Evolutionary conservation across 2,797 vertebrate species (phyloP), one percentile per base, ranked within the genome.

Genomic region (Neostethus bicornis): DNA sequence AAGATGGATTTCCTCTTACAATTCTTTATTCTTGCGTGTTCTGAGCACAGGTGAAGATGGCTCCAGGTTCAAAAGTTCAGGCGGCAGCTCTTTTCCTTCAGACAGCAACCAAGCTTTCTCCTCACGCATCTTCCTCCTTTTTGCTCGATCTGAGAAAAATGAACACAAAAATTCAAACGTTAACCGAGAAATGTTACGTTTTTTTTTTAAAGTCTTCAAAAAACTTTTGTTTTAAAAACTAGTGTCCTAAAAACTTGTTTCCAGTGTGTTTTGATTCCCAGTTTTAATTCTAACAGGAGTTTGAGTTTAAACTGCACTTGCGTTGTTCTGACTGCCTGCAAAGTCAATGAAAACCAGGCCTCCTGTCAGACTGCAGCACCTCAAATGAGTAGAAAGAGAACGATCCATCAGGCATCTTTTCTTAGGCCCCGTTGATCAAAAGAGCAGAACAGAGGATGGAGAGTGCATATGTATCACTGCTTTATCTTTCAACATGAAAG

Each of bases 91-190:
- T 77, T 98, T 97, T 19, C 97, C 97, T 75, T 98, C 93, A 0
- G 97, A 96, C 57, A 98, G 85, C 57, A 99, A 76, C 94, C 95
- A 96, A 17, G 95, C 95, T 42, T 92, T 90, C 61, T 99, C 95
- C 70, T 99, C 97, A 47, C 97, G 92, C 80, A 97, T 94, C 74
- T 95, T 95, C 48, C 96, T 90, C 70, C 96, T 93, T 74, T 94
- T 94, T 1, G 96, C 96, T 31, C 97, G 92, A 72, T 98, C 97
- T 98, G 72, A 73, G 20, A 53, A 34, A 12, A 1, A 13, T 13
- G 8, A 61, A 38, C 43, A 61, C 10, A 10, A 16, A 69, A n/a
- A 20, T 46, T 55, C 34, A 61, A 55, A 70, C n/a, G 10, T 11
- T 39, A 44, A 49, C 10, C 45, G 38, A 6, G n/a, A 24, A 34